phyloP scores from a whole-genome alignment of 2,797 vertebrate species.

The Acomys russatus region DNA sequence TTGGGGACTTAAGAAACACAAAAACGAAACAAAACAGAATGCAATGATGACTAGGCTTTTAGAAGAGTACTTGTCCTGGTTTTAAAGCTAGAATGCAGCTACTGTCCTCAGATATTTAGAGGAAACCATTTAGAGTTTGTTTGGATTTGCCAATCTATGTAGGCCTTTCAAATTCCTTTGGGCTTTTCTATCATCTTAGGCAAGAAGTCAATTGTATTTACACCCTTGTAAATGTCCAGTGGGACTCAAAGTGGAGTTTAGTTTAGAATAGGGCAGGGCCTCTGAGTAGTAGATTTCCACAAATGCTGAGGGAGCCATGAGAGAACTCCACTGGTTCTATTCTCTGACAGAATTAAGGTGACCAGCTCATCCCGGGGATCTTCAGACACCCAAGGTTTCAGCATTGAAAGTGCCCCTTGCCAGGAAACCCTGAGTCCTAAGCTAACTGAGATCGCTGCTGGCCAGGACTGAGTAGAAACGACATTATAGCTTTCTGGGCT shows the following conservation, averaged over 20 bases:
- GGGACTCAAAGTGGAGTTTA: background rate
- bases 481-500: background rate
- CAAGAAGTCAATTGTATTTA: background rate
- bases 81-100: background rate
- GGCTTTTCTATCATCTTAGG: background rate
- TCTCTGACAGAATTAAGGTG: background rate
- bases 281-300: background rate
- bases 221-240: background rate
- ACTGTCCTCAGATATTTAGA: background rate
- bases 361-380: background rate
- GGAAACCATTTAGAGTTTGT: slow-evolving; percentile 3
- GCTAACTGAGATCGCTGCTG: background rate
- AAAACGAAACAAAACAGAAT: background rate
- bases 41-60: background rate
- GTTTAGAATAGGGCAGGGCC: background rate
- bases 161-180: background rate
- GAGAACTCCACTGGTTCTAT: background rate
- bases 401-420: background rate
- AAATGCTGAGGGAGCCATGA: background rate
- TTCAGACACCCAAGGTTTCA: background rate
- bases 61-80: background rate
- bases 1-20: slow-evolving; percentile 4
- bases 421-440: background rate
- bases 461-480: background rate
- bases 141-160: background rate